Base-by-base conservation (phyloP, 2,113 vertebrate genomes). In the Odocoileus virginianus region DNA sequence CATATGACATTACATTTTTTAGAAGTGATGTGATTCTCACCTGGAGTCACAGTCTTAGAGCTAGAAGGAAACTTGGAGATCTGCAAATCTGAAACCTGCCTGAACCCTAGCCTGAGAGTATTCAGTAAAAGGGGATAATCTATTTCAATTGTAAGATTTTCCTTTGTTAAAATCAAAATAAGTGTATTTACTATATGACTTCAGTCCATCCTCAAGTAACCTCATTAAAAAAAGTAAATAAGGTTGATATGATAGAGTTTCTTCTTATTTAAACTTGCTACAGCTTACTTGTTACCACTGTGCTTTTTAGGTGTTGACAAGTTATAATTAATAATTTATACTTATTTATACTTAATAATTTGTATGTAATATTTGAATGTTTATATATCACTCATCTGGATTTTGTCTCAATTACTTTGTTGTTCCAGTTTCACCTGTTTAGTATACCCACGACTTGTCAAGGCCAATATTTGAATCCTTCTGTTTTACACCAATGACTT, bases 221-320 rank as follows among this genome's bases (percentile, higher is more conserved):
- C 28, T 97, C 45, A 71, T 64, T 96, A 89, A 78, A 91, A 92
- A 96, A 97, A 71, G 21, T 82, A 61, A 93, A 21, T 85, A 61
- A 89, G 6, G 0, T 85, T 71, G 15, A 55, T 47, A 55, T 67
- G 17, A 82, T 3, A 94, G 54, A 7, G n/a, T 74, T 86, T 83
- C 28, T 97, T 90, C 17, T 67, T 88, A 57, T 55, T 91, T 96
- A 90, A 61, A 15, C 11, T 91, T 92, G 13, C 5, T 74, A 30
- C 9, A 90, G 19, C 13, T 30, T 79, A 47, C 55, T 71, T 85
- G 64, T 82, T 82, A 81, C 11, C 55, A n/a, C 11, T 95, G 6
- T 96, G 76, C 21, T 89, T 97, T 90, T 93, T 90, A 90, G 55
- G 6, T 91, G 12, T 74, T 93, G 47, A 86, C 21, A 94, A 12